Evolutionary conservation across 2,797 vertebrate species (phyloP).

Genomic region (Naso thynnoides): DNA sequence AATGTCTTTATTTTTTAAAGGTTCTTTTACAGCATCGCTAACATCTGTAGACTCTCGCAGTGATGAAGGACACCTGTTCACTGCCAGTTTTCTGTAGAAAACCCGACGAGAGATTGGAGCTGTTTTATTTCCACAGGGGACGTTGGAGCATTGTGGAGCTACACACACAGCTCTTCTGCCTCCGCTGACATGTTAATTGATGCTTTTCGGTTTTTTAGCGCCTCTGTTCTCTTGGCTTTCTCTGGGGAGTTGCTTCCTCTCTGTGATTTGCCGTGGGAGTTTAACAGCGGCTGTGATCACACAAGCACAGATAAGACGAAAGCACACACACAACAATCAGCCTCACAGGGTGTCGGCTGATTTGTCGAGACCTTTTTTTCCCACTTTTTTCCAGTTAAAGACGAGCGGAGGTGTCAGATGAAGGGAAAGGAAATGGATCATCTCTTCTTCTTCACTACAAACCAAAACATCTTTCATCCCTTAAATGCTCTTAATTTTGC

Average conservation of each 20-base stretch:
- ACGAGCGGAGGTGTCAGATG: slow-evolving; percentile 37
- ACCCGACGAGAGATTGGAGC: background rate
- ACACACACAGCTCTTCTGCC: slow-evolving; percentile 18
- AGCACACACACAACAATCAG: slow-evolving; percentile 43
- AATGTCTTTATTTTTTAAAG: too few species aligned
- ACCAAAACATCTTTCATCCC: slow-evolving; percentile 15
- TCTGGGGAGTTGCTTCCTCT: slow-evolving; percentile 59
- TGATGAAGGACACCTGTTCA: background rate
- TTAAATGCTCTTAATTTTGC: slow-evolving; percentile 28
- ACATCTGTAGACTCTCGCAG: background rate
- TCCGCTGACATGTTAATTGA: slow-evolving; percentile 75
- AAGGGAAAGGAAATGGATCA: slow-evolving; percentile 35
- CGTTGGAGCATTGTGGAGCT: slow-evolving; percentile 42
- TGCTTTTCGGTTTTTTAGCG: slow-evolving; percentile 48
- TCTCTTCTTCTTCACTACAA: slow-evolving; percentile 24
- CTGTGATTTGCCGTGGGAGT: slow-evolving; percentile 69
- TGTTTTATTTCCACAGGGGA: slow-evolving; percentile 46
- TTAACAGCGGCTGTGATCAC: slow-evolving; percentile 72
- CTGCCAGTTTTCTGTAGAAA: background rate
- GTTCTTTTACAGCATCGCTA: background rate
- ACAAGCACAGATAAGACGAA: slow-evolving; percentile 45
- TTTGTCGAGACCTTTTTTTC: slow-evolving; percentile 4
- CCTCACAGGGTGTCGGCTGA: slow-evolving; percentile 37
- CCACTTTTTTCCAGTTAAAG: slow-evolving; percentile 12
- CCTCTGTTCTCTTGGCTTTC: slow-evolving; percentile 36